These are phyloP conservation scores for Rhogogaster chlorosoma DNA, from an alignment of 2,888 invertebrate genomes.

Conservation along the genomic window DNA sequence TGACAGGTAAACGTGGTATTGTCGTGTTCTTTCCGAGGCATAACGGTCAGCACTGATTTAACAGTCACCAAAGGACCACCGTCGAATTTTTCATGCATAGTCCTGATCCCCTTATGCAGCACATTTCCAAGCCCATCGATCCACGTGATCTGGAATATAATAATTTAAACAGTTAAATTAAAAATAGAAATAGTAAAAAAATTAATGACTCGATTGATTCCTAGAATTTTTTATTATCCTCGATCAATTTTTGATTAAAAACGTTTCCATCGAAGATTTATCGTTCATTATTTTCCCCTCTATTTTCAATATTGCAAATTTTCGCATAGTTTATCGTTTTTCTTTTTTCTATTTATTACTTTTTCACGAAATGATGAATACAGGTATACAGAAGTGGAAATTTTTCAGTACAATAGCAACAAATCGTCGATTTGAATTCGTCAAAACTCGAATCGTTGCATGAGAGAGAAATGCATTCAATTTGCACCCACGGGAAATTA, in stretches of 20 bases:
- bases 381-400: no score
- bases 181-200: neutral
- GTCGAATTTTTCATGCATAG: conserved; percentile 87
- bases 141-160: conserved; percentile 89
- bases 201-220: neutral
- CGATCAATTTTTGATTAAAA: neutral
- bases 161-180: conserved; percentile 42
- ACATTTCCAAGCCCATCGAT: conserved; percentile 94
- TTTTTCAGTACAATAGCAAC: neutral
- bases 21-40: conserved; percentile 93
- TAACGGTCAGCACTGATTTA: conserved; percentile 90
- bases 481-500: conserved; percentile 62
- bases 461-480: neutral
- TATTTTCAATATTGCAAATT: no score
- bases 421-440: neutral
- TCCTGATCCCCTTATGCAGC: conserved; percentile 88
- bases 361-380: no score
- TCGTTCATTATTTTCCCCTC: no score
- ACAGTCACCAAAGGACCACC: conserved; percentile 93
- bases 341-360: no score
- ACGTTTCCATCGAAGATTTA: neutral
- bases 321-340: no score
- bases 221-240: no score
- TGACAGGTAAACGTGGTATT: conserved; percentile 95
- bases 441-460: neutral